Evolutionary conservation across 2,113 vertebrate species (phyloP), one percentile per base, ranked within the genome.

Genomic region (Camelus dromedarius): DNA sequence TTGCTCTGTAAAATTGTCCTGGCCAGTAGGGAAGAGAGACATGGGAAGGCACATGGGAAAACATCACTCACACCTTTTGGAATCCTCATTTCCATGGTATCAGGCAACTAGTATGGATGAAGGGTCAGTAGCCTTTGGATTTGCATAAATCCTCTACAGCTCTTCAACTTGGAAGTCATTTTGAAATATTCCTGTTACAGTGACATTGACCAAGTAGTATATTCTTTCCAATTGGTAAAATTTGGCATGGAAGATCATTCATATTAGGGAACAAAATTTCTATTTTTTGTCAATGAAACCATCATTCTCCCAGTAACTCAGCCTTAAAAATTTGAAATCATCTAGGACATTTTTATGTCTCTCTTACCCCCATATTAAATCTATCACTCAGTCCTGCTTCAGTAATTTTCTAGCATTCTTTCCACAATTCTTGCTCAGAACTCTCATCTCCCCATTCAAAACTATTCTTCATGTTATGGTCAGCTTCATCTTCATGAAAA

Each of bases 371-470:
- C 26, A 54, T 60, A 81, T 95, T 89, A 96, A 96, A 93, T 86
- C 13, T 67, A 85, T 89, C 22, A 67, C 28, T 42, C 75, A 97
- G 42, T 73, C 48, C 26, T 93, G 80, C 52, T 89, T 90, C 69
- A 95, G 79, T 96, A 70, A 84, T 64, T 85, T 95, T 88, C 77
- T 89, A 93, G 62, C 16, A 89, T 95, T 96, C 64, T 89, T 93
- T 35, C 10, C n/a, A 70, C 42, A 88, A 32, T 81, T 86, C n/a
- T 82, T 89, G 60, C n/a, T 89, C 66, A 91, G 38, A 76, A 92
- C 0, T 86, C 35, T 80, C 84, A 60, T 83, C 15, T 69, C 30
- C 19, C 30, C 30, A 16, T 76, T 93, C 30, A 84, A 56, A 95
- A 80, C 14, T 3, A 83, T 93, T 70, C 18, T 85, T 80, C 46